Conservation (phyloP, 1,140 invertebrate genomes). For the Lamellibrachia luymesi region DNA sequence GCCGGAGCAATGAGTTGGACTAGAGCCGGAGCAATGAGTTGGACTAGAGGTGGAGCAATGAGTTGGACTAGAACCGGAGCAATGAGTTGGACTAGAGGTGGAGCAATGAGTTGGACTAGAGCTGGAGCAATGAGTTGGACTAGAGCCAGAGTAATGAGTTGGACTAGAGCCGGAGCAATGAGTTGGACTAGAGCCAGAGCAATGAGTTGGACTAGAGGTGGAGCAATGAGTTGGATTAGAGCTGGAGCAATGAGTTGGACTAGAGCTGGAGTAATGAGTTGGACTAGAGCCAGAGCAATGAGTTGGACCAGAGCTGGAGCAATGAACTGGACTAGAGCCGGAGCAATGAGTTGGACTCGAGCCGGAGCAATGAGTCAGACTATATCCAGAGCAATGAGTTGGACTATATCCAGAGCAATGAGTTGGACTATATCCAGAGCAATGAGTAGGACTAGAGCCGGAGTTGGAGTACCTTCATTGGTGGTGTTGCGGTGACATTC, state of each 20-base stretch:
- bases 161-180: background rate
- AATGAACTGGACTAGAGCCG: background rate
- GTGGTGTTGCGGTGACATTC: slow-evolving; percentile 7
- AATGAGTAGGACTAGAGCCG: too few relatives aligned
- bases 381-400: background rate
- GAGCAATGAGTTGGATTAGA: background rate
- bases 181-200: background rate
- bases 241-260: background rate
- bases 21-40: background rate
- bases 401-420: background rate
- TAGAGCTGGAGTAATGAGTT: background rate
- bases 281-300: background rate
- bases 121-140: background rate
- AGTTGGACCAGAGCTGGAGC: background rate
- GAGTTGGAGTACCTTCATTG: background rate
- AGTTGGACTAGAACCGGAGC: background rate
- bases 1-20: background rate
- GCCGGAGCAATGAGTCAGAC: background rate
- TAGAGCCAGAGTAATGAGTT: background rate
- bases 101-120: background rate
- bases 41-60: background rate
- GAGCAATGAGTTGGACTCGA: background rate
- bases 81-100: background rate
- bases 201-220: background rate
- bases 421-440: background rate